Evolutionary conservation across 2,888 invertebrate species (phyloP).

Genomic region (Pristionchus arcanus): DNA sequence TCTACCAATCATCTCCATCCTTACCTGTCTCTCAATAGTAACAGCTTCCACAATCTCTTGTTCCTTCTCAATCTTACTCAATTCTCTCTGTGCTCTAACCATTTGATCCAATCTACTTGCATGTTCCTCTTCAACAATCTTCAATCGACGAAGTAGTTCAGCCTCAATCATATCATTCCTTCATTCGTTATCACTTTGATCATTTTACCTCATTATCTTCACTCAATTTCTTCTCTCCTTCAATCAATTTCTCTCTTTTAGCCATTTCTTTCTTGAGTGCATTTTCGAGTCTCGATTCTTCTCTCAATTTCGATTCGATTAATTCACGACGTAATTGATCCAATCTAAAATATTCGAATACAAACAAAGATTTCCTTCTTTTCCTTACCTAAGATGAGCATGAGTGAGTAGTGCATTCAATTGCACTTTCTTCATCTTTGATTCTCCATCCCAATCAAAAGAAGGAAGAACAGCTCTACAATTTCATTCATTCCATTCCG

Average conservation of each 20-base stretch:
- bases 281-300: slow-evolving; percentile 5
- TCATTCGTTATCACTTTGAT: not conserved
- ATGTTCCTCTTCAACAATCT: slow-evolving; percentile 39
- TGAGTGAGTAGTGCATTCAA: slow-evolving; percentile 88
- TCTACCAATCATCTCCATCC: not conserved
- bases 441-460: slow-evolving; percentile 58
- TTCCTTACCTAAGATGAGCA: slow-evolving; percentile 86
- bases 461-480: slow-evolving; percentile 61
- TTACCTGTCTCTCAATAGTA: slow-evolving; percentile 47
- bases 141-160: slow-evolving; percentile 42
- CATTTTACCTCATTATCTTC: slow-evolving; percentile 43
- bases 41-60: slow-evolving; percentile 81
- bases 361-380: not conserved
- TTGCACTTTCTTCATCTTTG: slow-evolving; percentile 81
- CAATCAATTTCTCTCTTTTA: slow-evolving; percentile 23
- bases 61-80: slow-evolving; percentile 81
- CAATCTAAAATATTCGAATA: slow-evolving; percentile 79
- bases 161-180: not conserved
- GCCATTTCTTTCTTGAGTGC: slow-evolving; percentile 45
- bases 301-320: slow-evolving; percentile 59
- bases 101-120: not conserved
- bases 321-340: slow-evolving; percentile 63
- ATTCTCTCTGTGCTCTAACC: slow-evolving; percentile 82
- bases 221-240: slow-evolving; percentile 26
- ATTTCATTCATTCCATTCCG: not conserved